Evolutionary conservation across 2,113 vertebrate species (phyloP).

Genomic region (Rhynchomys soricoides): DNA sequence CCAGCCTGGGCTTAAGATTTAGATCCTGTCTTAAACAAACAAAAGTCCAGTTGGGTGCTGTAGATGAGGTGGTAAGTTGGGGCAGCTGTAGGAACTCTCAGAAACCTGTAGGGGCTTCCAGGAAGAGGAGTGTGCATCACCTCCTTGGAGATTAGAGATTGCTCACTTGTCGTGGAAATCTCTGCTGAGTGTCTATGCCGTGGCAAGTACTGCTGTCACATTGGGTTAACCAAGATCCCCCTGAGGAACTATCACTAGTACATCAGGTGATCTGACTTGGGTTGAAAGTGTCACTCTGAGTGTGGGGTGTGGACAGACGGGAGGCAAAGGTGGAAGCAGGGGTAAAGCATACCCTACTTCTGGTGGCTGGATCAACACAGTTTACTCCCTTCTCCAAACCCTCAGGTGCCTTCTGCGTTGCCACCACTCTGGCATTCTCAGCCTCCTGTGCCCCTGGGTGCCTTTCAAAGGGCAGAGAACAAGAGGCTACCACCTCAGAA

Average conservation of each 20-base stretch:
- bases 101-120: constrained; percentile 44
- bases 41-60: background rate
- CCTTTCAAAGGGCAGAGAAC: constrained; percentile 56
- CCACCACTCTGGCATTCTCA: background rate
- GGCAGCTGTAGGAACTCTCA: background rate
- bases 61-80: background rate
- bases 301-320: background rate
- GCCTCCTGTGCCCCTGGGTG: background rate
- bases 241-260: background rate
- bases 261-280: background rate
- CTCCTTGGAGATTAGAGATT: background rate
- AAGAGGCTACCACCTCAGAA: background rate
- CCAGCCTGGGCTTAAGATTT: background rate
- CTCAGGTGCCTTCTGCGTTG: constrained; percentile 1
- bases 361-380: background rate
- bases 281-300: background rate
- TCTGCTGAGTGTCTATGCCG: background rate
- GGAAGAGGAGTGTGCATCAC: background rate
- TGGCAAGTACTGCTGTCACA: background rate
- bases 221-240: background rate
- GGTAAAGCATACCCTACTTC: background rate
- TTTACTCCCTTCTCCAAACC: background rate
- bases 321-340: background rate
- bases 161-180: background rate
- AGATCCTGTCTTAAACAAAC: background rate